A percentile compares a stretch with the other conserved stretches of the same genome.
Evolutionary conservation across 2,888 invertebrate species (phyloP).

Genomic region (Acleris cristana): DNA sequence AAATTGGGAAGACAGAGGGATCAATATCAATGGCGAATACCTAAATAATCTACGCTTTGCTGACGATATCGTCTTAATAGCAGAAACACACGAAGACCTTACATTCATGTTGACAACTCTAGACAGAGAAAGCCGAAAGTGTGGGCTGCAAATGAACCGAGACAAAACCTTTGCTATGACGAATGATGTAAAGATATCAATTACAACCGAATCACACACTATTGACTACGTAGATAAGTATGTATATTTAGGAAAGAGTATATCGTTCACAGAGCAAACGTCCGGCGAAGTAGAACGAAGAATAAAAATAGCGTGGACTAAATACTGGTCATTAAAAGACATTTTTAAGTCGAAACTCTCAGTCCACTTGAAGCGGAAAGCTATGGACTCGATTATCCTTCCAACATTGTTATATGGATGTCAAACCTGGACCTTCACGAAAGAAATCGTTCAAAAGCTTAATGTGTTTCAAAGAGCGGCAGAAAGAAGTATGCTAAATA

Average conservation of each 20-base stretch:
- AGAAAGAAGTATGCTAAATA: not conserved
- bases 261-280: slow-evolving; percentile 7
- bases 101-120: not conserved
- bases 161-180: not conserved
- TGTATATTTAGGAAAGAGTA: slow-evolving; percentile 6
- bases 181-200: not conserved
- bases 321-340: slow-evolving; percentile 11
- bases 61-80: not conserved
- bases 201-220: not conserved
- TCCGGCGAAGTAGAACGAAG: not conserved
- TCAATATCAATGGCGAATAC: not conserved
- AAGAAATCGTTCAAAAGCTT: not conserved
- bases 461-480: not conserved
- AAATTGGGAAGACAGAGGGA: not conserved
- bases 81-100: not conserved
- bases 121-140: not conserved
- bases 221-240: slow-evolving; percentile 4
- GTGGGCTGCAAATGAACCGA: not conserved
- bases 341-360: not conserved
- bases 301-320: slow-evolving; percentile 3
- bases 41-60: slow-evolving; percentile 1
- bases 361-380: not conserved
- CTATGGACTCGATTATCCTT: not conserved
- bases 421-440: not conserved
- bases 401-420: not conserved